Evolutionary conservation across 2,888 invertebrate species (phyloP).

Genomic region (Lobophora halterata): DNA sequence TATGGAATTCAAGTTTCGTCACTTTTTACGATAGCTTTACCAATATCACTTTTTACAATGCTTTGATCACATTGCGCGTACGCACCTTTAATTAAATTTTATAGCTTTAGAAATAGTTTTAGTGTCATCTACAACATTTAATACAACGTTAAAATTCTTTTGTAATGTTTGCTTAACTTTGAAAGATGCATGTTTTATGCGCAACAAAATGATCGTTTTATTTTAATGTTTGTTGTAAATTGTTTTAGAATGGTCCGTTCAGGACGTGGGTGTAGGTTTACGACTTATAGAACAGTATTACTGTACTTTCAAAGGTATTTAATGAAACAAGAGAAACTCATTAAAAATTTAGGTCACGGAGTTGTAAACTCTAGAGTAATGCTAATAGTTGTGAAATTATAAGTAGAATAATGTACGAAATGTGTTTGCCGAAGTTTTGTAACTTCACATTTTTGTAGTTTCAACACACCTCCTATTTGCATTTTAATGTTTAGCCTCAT

Average conservation of each 20-base stretch:
- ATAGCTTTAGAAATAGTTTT: too few relatives aligned
- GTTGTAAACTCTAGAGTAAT: slow-evolving; percentile 18
- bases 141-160: too few relatives aligned
- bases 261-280: slow-evolving; percentile 32
- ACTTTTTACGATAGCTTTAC: not conserved
- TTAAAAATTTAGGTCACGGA: slow-evolving; percentile 34
- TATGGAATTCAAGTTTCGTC: slow-evolving; percentile 10
- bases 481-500: too few relatives aligned
- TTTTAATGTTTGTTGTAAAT: slow-evolving; percentile 47
- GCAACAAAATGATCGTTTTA: slow-evolving; percentile 40
- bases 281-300: slow-evolving; percentile 14
- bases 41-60: not conserved
- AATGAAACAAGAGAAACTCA: slow-evolving; percentile 22
- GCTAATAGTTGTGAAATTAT: slow-evolving; percentile 12
- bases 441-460: not conserved
- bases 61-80: too few relatives aligned
- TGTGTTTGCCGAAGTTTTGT: slow-evolving; percentile 6
- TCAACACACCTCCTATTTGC: not conserved
- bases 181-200: slow-evolving; percentile 23
- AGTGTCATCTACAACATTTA: too few relatives aligned
- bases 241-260: slow-evolving; percentile 40
- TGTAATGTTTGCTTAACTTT: not conserved
- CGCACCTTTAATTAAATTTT: too few relatives aligned
- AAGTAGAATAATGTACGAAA: slow-evolving; percentile 9
- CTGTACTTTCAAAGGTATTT: slow-evolving; percentile 23